Evolutionary conservation across 2,797 vertebrate species (phyloP).

Genomic region (Erpetoichthys calabaricus): DNA sequence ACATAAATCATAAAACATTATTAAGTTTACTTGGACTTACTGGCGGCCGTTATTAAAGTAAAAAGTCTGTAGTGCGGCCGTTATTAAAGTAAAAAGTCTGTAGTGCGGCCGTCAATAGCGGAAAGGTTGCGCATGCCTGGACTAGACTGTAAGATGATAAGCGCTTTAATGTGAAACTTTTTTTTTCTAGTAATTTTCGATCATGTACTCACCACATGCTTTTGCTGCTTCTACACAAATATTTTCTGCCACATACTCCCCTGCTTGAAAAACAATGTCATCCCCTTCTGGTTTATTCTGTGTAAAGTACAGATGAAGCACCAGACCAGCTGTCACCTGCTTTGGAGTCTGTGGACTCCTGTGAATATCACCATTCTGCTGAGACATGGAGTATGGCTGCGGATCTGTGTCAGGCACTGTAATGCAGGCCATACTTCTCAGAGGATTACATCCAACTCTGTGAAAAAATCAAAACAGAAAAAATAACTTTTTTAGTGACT

Average conservation of each 20-base stretch:
- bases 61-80: no score
- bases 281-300: constrained; percentile 40
- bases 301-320: constrained; percentile 64
- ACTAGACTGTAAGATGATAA: neutral
- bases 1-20: no score
- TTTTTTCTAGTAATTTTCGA: neutral
- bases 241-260: constrained; percentile 76
- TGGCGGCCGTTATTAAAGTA: no score
- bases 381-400: constrained; percentile 27
- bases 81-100: no score
- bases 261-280: constrained; percentile 53
- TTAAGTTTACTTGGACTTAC: no score
- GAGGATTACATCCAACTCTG: constrained; percentile 36
- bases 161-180: constrained; percentile 1
- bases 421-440: constrained; percentile 58
- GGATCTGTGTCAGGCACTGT: constrained; percentile 64
- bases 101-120: no score
- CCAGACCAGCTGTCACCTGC: constrained; percentile 42
- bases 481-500: neutral
- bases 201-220: constrained; percentile 64
- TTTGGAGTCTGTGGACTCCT: constrained; percentile 25
- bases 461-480: neutral
- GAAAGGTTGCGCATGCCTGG: no score
- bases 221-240: constrained; percentile 73
- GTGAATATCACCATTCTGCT: constrained; percentile 38